Evolutionary conservation across 2,888 invertebrate genomes (phyloP).

Genomic region (Ennomos quercinarius): DNA sequence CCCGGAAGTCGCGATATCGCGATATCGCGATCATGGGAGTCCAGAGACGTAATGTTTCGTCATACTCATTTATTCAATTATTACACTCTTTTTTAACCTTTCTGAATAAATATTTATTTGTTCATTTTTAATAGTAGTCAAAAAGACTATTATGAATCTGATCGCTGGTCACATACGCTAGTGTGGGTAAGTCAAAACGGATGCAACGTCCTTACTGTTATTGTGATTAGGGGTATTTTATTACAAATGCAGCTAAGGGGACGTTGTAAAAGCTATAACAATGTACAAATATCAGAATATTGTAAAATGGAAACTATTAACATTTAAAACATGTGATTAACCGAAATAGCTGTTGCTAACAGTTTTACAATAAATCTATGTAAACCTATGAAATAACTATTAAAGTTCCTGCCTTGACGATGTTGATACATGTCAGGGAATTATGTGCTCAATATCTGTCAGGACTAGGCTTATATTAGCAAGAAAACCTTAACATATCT

Average conservation of each 20-base stretch:
- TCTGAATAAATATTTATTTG: no score
- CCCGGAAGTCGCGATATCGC: no score
- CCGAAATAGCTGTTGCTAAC: background rate
- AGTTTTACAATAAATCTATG: constrained; percentile 7
- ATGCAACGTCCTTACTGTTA: background rate
- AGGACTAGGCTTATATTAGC: constrained; percentile 39
- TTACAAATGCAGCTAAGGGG: background rate
- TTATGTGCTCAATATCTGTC: constrained; percentile 36
- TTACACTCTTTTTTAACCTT: no score
- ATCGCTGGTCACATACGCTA: no score
- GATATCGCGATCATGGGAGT: no score
- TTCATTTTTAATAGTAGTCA: no score
- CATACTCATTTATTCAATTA: no score
- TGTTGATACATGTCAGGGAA: constrained; percentile 29
- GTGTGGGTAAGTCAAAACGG: no score
- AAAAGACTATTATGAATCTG: no score
- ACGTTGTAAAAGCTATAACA: constrained; percentile 1
- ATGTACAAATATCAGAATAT: constrained; percentile 1
- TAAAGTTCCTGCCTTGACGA: constrained; percentile 16
- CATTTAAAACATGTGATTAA: constrained; percentile 12
- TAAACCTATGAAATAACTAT: background rate
- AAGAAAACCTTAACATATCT: constrained; percentile 42
- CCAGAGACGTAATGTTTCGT: no score
- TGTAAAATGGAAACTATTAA: constrained; percentile 11
- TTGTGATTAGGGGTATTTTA: background rate